Evolutionary conservation across 2,797 vertebrate species (phyloP), one percentile per base, ranked within the genome.

Genomic region (Ambastaia sidthimunki): DNA sequence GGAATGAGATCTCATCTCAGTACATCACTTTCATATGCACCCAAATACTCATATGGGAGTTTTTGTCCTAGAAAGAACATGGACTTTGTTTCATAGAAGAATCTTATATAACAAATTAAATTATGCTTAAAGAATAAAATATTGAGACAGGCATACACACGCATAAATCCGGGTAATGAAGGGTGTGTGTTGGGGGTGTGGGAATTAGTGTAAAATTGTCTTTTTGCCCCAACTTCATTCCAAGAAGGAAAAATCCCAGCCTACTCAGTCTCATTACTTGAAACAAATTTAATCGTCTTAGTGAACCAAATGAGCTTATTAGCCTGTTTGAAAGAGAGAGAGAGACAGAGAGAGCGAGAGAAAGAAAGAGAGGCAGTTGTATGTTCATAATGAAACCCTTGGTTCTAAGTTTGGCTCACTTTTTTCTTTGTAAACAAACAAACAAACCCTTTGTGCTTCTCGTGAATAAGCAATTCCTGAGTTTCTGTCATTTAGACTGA

Each of bases 271-370:
- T 88, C 21, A 88, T 90, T 87, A 86, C 74, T 86, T 90, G 82
- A 90, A 89, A 89, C 85, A 90, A 90, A 88, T 73, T 21, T 90
- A 94, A 93, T 92, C 90, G 87, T 87, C 71, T 93, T 90, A 88
- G 44, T 74, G 78, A 80, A 76, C 86, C 76, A 93, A 91, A 88
- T 28, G 86, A 83, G 52, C 82, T 82, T 84, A 89, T 92, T 87
- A 90, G 81, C 83, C 74, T 75, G 82, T 78, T 28, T 28, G 88
- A 90, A 83, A 78, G 23, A 15, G 12, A 60, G 16, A 19, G 1
- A 28, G 28, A 4, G 28, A 28, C 3, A 28, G 28, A 28, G 4
- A 28, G 28, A 28, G 28, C 2, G 28, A 28, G 28, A 28, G 28
- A 28, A 19, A 71, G 73, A 79, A 47, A 44, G 72, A 63, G 87